Evolutionary conservation across 92 coral and sea anemone species (phyloP).

Genomic region (Plumapathes pennacea): DNA sequence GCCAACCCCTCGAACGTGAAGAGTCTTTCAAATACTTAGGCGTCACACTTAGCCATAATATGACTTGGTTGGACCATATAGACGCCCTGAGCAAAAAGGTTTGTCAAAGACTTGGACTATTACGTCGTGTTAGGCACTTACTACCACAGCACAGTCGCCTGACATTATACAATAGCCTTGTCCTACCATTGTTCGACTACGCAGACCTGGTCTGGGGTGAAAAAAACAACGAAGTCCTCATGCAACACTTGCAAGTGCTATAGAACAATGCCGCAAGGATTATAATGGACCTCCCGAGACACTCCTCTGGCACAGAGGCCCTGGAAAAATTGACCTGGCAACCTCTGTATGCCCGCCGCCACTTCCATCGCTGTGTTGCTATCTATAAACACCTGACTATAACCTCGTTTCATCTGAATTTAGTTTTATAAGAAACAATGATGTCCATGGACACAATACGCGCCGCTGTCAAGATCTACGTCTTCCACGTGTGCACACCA

Average conservation of each 20-base stretch:
- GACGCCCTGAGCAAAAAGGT: background rate
- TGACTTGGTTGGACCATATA: slow-evolving; percentile 10
- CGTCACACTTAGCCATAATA: background rate
- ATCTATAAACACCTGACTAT: background rate
- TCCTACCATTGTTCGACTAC: background rate
- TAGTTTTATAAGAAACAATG: background rate
- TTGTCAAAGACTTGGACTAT: background rate
- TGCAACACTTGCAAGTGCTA: background rate
- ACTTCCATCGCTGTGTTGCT: too few relatives aligned
- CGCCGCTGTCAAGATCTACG: background rate
- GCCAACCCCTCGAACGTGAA: background rate
- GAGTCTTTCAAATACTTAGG: slow-evolving; percentile 12
- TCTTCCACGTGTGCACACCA: slow-evolving; percentile 5
- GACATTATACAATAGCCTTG: background rate
- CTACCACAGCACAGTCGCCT: background rate
- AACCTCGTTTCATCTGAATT: background rate
- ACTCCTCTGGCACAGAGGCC: background rate
- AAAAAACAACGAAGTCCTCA: background rate
- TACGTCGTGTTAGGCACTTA: background rate
- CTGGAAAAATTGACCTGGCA: background rate
- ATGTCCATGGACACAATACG: background rate
- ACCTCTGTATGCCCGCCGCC: slow-evolving; percentile 6
- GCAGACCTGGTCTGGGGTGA: slow-evolving; percentile 1
- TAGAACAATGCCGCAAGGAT: background rate
- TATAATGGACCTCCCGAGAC: too few relatives aligned